Percentiles rank a stretch among this genome's conserved stretches.
Evolutionary conservation across 2,797 vertebrate genomes (phyloP).

Genomic region (Dipus sagitta): DNA sequence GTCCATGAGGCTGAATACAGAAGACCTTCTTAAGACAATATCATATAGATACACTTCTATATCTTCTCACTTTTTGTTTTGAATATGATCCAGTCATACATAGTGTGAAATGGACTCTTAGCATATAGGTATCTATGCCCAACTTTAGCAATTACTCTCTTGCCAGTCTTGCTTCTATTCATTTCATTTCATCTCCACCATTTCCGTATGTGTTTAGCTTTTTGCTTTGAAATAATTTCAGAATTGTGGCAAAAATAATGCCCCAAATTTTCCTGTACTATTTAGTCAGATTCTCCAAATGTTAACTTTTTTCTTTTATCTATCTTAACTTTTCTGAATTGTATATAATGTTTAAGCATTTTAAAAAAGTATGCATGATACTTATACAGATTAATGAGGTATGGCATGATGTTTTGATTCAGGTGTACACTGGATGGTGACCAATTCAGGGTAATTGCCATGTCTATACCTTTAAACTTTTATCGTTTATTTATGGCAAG

Average conservation of each 20-base stretch:
- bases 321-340: neutral
- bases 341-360: neutral
- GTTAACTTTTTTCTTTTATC: neutral
- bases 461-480: neutral
- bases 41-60: neutral
- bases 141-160: neutral
- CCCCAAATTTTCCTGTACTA: neutral
- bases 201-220: conserved; percentile 22
- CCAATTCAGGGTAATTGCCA: neutral
- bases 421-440: neutral
- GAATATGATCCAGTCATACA: neutral
- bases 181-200: neutral
- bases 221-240: conserved; percentile 60
- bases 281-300: conserved; percentile 21
- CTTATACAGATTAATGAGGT: neutral
- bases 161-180: neutral
- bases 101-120: neutral
- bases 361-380: neutral
- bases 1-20: neutral
- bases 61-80: conserved; percentile 13
- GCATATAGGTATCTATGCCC: neutral
- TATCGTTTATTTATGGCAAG: neutral
- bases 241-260: neutral
- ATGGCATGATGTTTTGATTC: neutral
- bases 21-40: neutral